A percentile compares a stretch with the other conserved stretches of the same genome.
Evolutionary conservation across 2,113 vertebrate genomes (phyloP).

Genomic region (Neolamprologus longior): DNA sequence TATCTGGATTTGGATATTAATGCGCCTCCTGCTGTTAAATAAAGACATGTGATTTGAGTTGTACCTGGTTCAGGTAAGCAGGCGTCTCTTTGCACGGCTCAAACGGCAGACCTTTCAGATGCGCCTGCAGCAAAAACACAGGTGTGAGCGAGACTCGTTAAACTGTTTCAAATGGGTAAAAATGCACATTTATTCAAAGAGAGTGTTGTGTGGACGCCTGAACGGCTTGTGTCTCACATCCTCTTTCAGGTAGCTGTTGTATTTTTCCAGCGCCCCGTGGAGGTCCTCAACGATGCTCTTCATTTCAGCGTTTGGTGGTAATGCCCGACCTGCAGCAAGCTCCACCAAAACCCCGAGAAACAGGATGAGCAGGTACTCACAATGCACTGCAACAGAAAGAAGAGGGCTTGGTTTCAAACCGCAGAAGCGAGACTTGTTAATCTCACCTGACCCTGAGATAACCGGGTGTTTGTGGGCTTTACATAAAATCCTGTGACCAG

Average conservation of each 20-base stretch:
- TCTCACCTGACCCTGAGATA: neutral
- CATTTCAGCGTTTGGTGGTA: neutral
- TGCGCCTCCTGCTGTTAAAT: neutral
- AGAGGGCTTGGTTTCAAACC: neutral
- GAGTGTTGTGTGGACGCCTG: neutral
- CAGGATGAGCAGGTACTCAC: neutral
- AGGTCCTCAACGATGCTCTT: neutral
- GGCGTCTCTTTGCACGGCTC: neutral
- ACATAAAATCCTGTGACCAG: neutral
- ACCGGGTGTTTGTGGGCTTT: neutral
- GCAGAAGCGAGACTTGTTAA: neutral
- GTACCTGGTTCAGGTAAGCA: neutral
- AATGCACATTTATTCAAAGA: neutral
- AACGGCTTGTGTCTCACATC: neutral
- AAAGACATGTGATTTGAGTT: neutral
- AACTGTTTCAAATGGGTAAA: neutral
- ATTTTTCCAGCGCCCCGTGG: neutral
- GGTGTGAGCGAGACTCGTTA: neutral
- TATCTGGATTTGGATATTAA: neutral
- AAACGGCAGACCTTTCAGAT: fast-evolving
- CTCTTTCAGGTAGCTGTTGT: neutral
- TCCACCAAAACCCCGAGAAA: neutral
- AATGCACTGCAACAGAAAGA: conserved; percentile 14
- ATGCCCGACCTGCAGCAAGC: neutral
- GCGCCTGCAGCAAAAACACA: neutral